Evolutionary conservation across 1,140 invertebrate genomes (phyloP).

Genomic region (Tachypleus tridentatus): DNA sequence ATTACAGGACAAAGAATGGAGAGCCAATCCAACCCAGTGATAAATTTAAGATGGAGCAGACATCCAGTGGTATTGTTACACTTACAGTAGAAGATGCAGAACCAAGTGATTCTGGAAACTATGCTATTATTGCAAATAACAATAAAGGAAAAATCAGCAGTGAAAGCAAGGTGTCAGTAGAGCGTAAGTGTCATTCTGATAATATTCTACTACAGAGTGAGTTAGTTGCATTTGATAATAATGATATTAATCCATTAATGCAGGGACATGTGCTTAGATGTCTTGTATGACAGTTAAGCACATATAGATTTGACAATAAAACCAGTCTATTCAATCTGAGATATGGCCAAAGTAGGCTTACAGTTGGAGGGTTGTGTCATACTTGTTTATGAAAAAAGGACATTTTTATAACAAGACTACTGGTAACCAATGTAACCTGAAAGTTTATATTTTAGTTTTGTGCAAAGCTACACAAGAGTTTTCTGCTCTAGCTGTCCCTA

Average conservation of each 20-base stretch:
- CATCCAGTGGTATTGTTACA: conserved; percentile 61
- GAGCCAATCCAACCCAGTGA: background rate
- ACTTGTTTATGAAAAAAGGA: too few species aligned
- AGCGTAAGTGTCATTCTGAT: background rate
- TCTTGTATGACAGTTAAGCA: too few species aligned
- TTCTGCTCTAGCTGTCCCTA: too few species aligned
- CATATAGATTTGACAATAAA: background rate
- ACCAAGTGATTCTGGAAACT: conserved; percentile 72
- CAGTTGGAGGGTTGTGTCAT: background rate
- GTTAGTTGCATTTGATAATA: background rate
- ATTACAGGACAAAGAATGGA: background rate
- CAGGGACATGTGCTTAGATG: too few species aligned
- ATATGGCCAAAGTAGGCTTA: background rate
- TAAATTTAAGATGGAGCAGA: background rate
- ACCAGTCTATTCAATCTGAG: background rate
- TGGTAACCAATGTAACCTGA: too few species aligned
- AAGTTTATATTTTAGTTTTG: too few species aligned
- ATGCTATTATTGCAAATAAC: conserved; percentile 65
- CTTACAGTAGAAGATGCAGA: conserved; percentile 57
- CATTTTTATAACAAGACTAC: too few species aligned
- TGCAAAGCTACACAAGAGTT: too few species aligned
- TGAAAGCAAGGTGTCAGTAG: conserved; percentile 28
- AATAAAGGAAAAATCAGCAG: conserved; percentile 54
- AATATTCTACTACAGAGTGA: background rate
- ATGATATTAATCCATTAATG: too few species aligned